These are phyloP conservation scores for Climacteris rufus DNA, from an alignment of 2,113 vertebrate species.

Conservation along the genomic window DNA sequence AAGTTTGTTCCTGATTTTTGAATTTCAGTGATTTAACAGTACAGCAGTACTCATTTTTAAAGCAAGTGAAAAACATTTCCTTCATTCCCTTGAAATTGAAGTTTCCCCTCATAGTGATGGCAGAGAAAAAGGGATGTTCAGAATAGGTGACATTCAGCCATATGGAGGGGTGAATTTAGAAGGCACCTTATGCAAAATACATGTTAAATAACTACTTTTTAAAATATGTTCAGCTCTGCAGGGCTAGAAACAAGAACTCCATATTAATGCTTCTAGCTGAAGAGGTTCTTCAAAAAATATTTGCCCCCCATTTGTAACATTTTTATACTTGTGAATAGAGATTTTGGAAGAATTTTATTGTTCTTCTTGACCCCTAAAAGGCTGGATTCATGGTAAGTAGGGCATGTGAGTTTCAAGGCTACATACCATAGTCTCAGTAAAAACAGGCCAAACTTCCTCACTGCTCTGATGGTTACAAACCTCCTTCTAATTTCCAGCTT, in stretches of 20 bases:
- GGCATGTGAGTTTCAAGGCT: background rate
- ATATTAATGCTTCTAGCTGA: background rate
- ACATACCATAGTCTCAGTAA: background rate
- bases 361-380: background rate
- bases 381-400: background rate
- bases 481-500: slow-evolving; percentile 15
- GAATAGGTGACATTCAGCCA: background rate
- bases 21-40: background rate
- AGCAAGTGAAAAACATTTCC: background rate
- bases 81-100: background rate
- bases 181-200: background rate
- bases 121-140: background rate
- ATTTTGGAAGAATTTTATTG: background rate
- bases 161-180: background rate
- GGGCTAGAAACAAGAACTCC: background rate
- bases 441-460: slow-evolving; percentile 15
- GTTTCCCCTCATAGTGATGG: background rate
- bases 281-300: background rate
- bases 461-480: slow-evolving; percentile 22
- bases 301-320: background rate
- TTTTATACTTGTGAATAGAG: background rate
- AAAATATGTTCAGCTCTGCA: background rate
- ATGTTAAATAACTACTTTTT: background rate
- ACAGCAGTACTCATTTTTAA: background rate
- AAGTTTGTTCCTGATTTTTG: background rate